phyloP scores from a whole-genome alignment of 2,797 vertebrate genomes.

The Clarias pachynema region DNA sequence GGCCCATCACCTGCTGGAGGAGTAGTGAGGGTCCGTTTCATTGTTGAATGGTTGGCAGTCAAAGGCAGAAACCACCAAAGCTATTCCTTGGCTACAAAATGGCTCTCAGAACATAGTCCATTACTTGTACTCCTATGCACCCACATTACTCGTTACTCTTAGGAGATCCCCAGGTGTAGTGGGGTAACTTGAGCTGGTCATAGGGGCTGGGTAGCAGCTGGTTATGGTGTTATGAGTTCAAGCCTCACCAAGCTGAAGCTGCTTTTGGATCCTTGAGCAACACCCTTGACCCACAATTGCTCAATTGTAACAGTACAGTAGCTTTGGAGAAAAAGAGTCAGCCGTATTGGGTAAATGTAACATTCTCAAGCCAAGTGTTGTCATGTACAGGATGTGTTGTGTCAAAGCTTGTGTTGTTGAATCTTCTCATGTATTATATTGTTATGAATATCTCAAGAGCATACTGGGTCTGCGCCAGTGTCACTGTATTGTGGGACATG shows the following conservation, averaged over 20 bases:
- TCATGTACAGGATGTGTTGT: not conserved
- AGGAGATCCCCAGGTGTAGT: not conserved
- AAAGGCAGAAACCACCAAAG: too few species aligned
- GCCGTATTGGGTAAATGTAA: not conserved
- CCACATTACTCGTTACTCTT: not conserved
- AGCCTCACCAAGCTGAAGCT: not conserved
- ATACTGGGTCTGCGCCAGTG: not conserved
- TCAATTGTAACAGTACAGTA: not conserved
- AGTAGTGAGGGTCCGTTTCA: too few species aligned
- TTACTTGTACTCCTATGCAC: not conserved
- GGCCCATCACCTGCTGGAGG: too few species aligned
- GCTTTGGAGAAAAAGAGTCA: not conserved
- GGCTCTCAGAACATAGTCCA: too few species aligned
- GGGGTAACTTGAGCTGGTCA: too few species aligned
- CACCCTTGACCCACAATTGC: not conserved
- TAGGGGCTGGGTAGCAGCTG: not conserved
- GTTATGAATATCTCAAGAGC: not conserved
- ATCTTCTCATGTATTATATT: not conserved
- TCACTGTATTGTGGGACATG: not conserved
- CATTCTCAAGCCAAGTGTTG: not conserved
- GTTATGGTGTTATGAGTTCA: not conserved
- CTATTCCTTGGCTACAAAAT: too few species aligned
- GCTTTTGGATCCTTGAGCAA: not conserved
- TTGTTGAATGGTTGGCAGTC: too few species aligned
- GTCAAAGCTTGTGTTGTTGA: not conserved